phyloP scores from a whole-genome alignment of 2,113 vertebrate species.

The Alexandromys fortis region DNA sequence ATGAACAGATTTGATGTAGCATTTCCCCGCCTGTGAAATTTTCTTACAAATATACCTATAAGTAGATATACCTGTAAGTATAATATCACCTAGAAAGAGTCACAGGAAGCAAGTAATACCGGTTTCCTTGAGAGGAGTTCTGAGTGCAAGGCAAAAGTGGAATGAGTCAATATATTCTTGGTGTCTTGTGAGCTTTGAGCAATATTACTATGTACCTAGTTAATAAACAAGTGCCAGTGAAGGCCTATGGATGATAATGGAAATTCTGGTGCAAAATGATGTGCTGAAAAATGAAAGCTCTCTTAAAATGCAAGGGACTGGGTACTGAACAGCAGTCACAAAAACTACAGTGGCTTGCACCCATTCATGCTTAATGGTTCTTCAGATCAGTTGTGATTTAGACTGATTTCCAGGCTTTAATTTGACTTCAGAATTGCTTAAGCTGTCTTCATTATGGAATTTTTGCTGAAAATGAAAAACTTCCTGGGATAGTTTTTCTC shows the following conservation, averaged over 20 bases:
- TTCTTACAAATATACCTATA: background rate
- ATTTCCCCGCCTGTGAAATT: background rate
- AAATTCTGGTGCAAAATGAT: constrained; percentile 4
- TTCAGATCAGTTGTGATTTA: constrained; percentile 1
- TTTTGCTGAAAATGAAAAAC: constrained; percentile 24
- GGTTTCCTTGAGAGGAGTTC: background rate
- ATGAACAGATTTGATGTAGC: background rate
- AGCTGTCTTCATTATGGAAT: background rate
- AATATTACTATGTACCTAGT: background rate
- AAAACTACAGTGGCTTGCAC: background rate
- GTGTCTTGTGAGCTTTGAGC: constrained; percentile 9
- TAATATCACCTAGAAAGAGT: background rate
- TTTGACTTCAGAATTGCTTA: constrained; percentile 24
- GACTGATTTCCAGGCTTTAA: background rate
- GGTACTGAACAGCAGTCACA: background rate
- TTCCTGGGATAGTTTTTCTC: background rate
- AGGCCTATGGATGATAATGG: background rate
- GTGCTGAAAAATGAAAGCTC: background rate
- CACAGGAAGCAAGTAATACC: background rate
- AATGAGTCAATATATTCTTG: background rate
- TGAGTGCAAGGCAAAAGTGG: constrained; percentile 19
- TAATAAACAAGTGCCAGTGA: background rate
- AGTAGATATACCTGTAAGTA: background rate
- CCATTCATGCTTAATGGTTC: background rate
- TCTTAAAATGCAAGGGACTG: background rate